Base-by-base conservation (phyloP, 2,797 vertebrate genomes). In the Bryconaethiops microstoma region DNA sequence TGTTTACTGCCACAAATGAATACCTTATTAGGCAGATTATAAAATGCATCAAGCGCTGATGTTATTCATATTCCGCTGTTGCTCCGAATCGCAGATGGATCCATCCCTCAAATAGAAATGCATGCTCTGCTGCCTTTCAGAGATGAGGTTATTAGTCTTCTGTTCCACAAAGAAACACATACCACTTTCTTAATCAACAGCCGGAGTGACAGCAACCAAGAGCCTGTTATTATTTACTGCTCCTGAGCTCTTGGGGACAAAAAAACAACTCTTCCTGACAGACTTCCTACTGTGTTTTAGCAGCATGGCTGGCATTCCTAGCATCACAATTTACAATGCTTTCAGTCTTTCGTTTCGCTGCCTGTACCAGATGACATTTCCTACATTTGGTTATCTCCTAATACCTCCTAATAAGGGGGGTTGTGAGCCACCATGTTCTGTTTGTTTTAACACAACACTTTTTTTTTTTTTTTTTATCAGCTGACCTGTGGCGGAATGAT, bases 61-160 rank as follows among this genome's bases (percentile, higher is more conserved):
- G 82, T 79, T 80, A 35, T 83, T 86, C 83, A 60, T 70, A 76
- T 86, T 78, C 81, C 74, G 79, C 60, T 85, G 82, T 83, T 83
- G 63, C 71, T 65, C 57, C 79, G 81, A 87, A 80, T 69, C 69
- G 65, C 65, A 86, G 73, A 84, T 74, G 74, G 82, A 85, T 74
- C 80, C 52, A 87, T 85, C 57, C 60, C 75, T 81, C 76, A 87
- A 85, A 90, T 89, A 85, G 81, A 87, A 86, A 88, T 84, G 80
- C 80, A 90, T 83, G 86, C 88, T 84, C 84, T 74, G 59, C 69
- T 88, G 88, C 88, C 60, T 87, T 35, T 45, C 60, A 60, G 79
- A 86, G 86, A 92, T 88, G 79, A 90, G 89, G 87, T 88, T 89
- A 92, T 92, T 92, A 92, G 83, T 86, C 84, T 87, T 81, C 77